Evolutionary conservation across 2,888 invertebrate species (phyloP), one percentile per base, ranked within the genome.

Genomic region (Platerodrilus igneus): DNA sequence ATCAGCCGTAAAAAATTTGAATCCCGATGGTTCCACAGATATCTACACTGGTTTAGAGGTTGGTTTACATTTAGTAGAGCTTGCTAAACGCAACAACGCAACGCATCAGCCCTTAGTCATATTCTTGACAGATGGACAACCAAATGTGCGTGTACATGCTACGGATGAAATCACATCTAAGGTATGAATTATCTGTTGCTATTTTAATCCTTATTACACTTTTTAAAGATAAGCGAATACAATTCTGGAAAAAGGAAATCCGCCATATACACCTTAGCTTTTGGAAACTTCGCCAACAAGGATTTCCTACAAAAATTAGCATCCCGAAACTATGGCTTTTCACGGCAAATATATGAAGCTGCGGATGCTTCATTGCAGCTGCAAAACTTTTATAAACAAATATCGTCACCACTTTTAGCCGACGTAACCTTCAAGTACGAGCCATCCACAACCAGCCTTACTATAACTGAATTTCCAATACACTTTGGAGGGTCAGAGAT

Each of bases 301-400:
- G 66, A 72, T 15, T 80, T 85, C 62, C 64, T 86, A 13, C 76
- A 79, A 55, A 77, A 77, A 57, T 58, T 86, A 26, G 76, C 84
- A 0, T 66, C 78, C 10, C 74, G 77, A 43, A 83, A 83, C 64
- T 70, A 70, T 15, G 86, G 83, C 3, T 79, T 82, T 63, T 76
- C 79, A 53, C 69, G 82, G 2, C 78, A 79, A 60, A 83, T 86
- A 51, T 83, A 83, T 64, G 82, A 81, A 61, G 81, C 77, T 9
- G 72, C 79, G 0, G 83, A 83, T 60, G 79, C 83, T 2, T 73
- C 76, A 44, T 62, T 79, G 26, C 84, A 85, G 62, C 68, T 86
- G 26, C 69, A 75, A 29, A 75, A 78, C 59, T 83, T 81, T 67
- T 82, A 81, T 68, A 71, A 71, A 21, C 77, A 81, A 64, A 78